Evolutionary conservation across 2,113 vertebrate genomes (phyloP).

Genomic region (Oreochromis aureus): DNA sequence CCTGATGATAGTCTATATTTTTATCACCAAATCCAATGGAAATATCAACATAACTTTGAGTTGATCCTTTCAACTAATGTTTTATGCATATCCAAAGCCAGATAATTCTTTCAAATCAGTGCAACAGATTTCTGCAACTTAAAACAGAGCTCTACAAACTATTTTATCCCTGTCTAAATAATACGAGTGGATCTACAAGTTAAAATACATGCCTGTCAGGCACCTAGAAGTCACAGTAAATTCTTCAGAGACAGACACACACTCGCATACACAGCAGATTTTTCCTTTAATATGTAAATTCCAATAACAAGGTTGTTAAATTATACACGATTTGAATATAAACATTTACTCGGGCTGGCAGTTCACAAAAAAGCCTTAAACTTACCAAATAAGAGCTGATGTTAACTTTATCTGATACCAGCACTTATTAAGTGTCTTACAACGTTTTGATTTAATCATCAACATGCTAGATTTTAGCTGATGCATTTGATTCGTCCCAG

Average conservation of each 20-base stretch:
- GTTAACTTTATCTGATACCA: background rate
- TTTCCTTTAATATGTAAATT: background rate
- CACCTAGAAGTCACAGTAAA: background rate
- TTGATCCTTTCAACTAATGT: background rate
- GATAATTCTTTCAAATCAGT: background rate
- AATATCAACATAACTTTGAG: background rate
- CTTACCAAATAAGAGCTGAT: background rate
- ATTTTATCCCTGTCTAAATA: background rate
- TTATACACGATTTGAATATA: background rate
- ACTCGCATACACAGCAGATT: background rate
- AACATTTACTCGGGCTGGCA: background rate
- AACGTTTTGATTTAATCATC: background rate
- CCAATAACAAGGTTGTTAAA: background rate
- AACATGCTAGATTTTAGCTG: background rate
- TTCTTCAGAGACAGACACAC: background rate
- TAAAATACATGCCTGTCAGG: background rate
- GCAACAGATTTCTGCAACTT: background rate
- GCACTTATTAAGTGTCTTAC: background rate
- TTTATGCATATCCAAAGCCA: background rate
- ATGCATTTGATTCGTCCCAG: background rate
- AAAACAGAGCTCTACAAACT: background rate
- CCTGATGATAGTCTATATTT: background rate
- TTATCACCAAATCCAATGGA: background rate
- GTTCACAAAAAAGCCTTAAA: background rate
- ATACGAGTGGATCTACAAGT: background rate